Evolutionary conservation across 2,797 vertebrate genomes (phyloP), one percentile per base, ranked within the genome.

Genomic region (Mus caroli): DNA sequence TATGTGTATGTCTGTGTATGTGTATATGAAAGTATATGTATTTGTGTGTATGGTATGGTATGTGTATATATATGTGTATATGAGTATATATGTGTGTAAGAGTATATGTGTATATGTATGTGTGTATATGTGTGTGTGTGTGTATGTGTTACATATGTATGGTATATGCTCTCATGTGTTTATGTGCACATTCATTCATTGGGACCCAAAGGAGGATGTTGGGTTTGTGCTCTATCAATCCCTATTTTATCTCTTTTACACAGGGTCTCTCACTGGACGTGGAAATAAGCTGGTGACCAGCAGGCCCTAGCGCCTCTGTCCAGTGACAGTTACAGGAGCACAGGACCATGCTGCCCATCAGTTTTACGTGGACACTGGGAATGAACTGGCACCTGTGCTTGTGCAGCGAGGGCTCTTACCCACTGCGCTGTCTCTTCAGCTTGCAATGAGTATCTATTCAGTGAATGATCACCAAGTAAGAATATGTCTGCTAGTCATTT

Each of bases 381-480:
- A 37, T 46, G 60, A 67, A 69, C 15, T 31, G 58, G 15, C 28
- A 3, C 28, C 60, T 6, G 0, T 34, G 17, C 40, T 67, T 14
- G 20, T 67, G 11, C 40, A 64, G 28, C 12, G 31, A 67, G 6
- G 60, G 43, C 31, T 50, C 62, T 69, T 86, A n/a, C 31, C 46
- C 62, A 37, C 34, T 26, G 34, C 17, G 43, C 22, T 69, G 24
- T 37, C 11, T 52, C 7, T 69, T 22, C 46, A 52, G 62, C 34
- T 52, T 40, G 88, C 62, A 88, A 19, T 71, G 83, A 82, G n/a
- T 67, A 34, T 52, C 20, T 86, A 5, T 78, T 37, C 40, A 83
- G 54, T 62, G 28, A 90, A 52, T 67, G 43, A 46, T 88, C 54
- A 58, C 91, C n/a, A 67, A 88, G 46, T 92, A 94, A 82, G 76